Evolutionary conservation across 92 coral and sea anemone genomes (phyloP), one percentile per base, ranked within the genome.

Genomic region (Scolanthus callimorphus): DNA sequence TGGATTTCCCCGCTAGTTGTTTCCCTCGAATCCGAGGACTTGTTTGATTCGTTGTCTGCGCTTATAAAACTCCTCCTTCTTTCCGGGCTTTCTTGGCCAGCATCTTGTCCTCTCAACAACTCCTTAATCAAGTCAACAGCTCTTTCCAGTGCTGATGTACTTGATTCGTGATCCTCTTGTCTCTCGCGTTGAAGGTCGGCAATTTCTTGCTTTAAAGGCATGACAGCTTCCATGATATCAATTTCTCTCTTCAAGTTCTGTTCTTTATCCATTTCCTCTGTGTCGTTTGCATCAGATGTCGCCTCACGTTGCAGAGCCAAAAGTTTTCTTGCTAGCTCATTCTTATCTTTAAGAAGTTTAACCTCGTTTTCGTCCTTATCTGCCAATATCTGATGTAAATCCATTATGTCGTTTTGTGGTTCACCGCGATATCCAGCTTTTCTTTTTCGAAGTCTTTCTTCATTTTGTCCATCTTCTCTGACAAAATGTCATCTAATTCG

Each of bases 191-290:
- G 98, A 19, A 92, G 31, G 1, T 71, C 81, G 21, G 86, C 84
- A 11, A 92, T 68, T 58, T 92, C 94, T 27, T 57, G 73, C 57
- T 89, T 85, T 29, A 92, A 71, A 17, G 84, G 90, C 15, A 92
- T 56, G 3, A 63, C 55, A 23, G 54, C 60, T 17, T 92, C 88
- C 11, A 92, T 59, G 48, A 50, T 67, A 22, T 67, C 79, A 19
- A 72, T 75, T 20, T 84, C 83, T n/a, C 55, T 43, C 44, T 78
- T 76, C 19, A 83, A 59, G 26, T 57, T 55, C 25, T 37, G 25
- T 29, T 31, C 23, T 1, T 73, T 57, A 27, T 59, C 62, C 19
- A 30, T 31, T 21, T 29, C 39, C 28, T 62, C 66, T n/a, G 51
- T 71, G 6, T 6, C 6, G 6, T 34, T 15, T 15, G 6, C 15